Evolutionary conservation across 1,140 invertebrate species (phyloP).

Genomic region (Plectrocnemia conspersa): DNA sequence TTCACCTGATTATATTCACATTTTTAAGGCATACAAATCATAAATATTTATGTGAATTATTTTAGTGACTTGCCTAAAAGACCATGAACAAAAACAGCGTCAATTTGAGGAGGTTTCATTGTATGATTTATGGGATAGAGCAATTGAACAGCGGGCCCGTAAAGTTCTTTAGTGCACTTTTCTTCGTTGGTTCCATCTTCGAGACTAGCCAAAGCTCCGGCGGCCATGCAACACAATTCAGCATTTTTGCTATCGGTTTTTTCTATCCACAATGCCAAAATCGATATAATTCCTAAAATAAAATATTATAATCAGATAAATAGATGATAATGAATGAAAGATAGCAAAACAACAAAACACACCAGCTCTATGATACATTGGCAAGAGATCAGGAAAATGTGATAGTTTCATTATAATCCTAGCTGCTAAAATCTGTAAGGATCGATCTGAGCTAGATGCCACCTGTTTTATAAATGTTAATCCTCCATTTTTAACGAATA

Average conservation of each 20-base stretch:
- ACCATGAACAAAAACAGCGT: constrained; percentile 32
- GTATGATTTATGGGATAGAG: constrained; percentile 25
- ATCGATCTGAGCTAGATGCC: constrained; percentile 12
- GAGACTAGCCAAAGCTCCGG: constrained; percentile 26
- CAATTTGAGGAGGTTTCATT: constrained; percentile 10
- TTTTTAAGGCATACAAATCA: constrained; percentile 5
- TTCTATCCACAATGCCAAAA: constrained; percentile 23
- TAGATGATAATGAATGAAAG: neutral
- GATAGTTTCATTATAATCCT: constrained; percentile 19
- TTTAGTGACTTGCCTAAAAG: constrained; percentile 20
- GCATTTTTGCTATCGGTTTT: constrained; percentile 14
- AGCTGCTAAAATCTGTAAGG: constrained; percentile 20
- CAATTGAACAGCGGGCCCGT: constrained; percentile 26
- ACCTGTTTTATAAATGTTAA: constrained; percentile 21
- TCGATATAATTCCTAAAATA: constrained; percentile 24
- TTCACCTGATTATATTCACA: constrained; percentile 25
- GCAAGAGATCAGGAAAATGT: constrained; percentile 22
- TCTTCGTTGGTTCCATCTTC: neutral
- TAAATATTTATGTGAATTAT: neutral
- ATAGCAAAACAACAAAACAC: neutral
- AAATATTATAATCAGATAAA: neutral
- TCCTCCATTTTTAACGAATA: constrained; percentile 25
- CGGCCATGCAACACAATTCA: constrained; percentile 29
- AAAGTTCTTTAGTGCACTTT: constrained; percentile 12
- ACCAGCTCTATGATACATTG: constrained; percentile 30